phyloP scores from a whole-genome alignment of 1,140 invertebrate species.

The Zophobas morio region DNA sequence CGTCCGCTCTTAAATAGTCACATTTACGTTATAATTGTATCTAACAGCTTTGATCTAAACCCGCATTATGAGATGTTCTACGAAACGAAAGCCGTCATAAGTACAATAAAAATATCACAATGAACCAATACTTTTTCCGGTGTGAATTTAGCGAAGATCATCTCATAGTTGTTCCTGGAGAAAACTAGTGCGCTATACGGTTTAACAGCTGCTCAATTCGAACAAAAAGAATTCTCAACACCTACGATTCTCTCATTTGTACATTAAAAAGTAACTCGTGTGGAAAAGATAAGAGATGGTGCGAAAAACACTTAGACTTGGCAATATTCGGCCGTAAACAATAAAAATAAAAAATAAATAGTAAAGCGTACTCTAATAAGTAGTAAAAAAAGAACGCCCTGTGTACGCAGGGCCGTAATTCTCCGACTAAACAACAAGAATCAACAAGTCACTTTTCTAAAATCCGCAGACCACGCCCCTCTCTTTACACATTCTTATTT shows the following conservation, averaged over 20 bases:
- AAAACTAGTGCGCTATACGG: slow-evolving; percentile 12
- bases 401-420: background rate
- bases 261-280: slow-evolving; percentile 15
- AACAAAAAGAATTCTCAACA: slow-evolving; percentile 3
- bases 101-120: slow-evolving; percentile 50
- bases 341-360: slow-evolving; percentile 31
- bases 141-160: slow-evolving; percentile 31
- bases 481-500: background rate
- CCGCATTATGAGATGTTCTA: slow-evolving; percentile 31
- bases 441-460: slow-evolving; percentile 40
- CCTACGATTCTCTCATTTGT: slow-evolving; percentile 13
- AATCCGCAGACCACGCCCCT: background rate
- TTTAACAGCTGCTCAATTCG: slow-evolving; percentile 15
- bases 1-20: slow-evolving; percentile 20
- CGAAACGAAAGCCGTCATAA: slow-evolving; percentile 20
- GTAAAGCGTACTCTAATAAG: slow-evolving; percentile 33
- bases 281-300: slow-evolving; percentile 33
- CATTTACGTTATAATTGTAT: slow-evolving; percentile 39
- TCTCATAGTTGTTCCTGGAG: background rate
- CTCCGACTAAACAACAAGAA: slow-evolving; percentile 22
- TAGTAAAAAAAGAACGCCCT: slow-evolving; percentile 21
- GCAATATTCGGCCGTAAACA: slow-evolving; percentile 29
- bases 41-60: slow-evolving; percentile 27
- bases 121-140: slow-evolving; percentile 38
- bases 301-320: slow-evolving; percentile 33